Evolutionary conservation across 1,140 invertebrate genomes (phyloP).

Genomic region (Conus ventricosus): DNA sequence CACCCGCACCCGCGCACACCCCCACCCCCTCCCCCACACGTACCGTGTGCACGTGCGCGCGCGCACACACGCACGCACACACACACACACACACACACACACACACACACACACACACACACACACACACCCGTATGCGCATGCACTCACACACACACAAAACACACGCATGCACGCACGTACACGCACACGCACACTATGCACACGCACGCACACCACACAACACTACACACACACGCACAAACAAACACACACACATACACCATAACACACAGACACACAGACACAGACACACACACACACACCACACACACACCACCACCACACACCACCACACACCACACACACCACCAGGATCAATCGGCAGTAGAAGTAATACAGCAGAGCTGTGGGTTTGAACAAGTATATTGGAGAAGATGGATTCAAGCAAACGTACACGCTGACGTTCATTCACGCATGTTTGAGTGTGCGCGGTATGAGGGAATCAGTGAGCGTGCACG

Average conservation of each 20-base stretch:
- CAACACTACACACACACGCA: not conserved
- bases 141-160: constrained; percentile 12
- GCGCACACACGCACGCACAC: not conserved
- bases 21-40: not conserved
- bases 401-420: too few species aligned
- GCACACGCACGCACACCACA: not conserved
- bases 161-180: not conserved
- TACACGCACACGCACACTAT: not conserved
- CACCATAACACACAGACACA: not conserved
- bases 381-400: not conserved
- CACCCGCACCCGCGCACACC: not conserved
- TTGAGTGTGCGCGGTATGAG: too few species aligned
- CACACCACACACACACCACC: constrained; percentile 8
- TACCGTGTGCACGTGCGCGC: not conserved
- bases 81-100: constrained; percentile 17
- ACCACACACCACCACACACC: not conserved
- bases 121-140: constrained; percentile 11
- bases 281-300: not conserved
- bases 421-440: too few species aligned
- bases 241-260: constrained; percentile 15
- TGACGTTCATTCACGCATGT: not conserved
- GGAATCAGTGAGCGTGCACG: too few species aligned
- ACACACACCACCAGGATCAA: constrained; percentile 1
- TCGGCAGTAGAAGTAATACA: not conserved
- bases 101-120: constrained; percentile 18